Conservation (phyloP, 2,113 vertebrate species). For the Hippolais icterina region DNA sequence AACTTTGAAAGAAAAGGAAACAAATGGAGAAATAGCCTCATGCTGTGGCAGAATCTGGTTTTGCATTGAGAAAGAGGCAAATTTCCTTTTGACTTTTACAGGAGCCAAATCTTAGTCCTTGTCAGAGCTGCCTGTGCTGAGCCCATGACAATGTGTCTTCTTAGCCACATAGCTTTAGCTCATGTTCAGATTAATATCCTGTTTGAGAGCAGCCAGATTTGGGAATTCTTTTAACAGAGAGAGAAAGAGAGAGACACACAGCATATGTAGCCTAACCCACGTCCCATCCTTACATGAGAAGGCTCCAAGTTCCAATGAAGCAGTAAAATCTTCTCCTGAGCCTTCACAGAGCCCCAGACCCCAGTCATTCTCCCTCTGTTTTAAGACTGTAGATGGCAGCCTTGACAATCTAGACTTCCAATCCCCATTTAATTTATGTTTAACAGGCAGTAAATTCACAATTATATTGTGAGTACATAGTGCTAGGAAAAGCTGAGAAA, state of each 20-base stretch:
- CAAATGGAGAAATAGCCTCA: constrained; percentile 32
- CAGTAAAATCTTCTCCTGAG: not conserved
- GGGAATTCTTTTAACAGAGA: not conserved
- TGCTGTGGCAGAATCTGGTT: constrained; percentile 26
- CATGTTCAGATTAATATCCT: rapidly evolving
- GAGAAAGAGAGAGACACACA: not conserved
- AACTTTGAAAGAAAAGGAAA: not conserved
- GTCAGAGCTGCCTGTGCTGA: not conserved
- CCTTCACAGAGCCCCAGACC: not conserved
- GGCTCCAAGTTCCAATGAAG: not conserved
- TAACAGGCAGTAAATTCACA: not conserved
- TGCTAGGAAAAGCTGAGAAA: not conserved
- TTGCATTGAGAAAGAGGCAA: not conserved
- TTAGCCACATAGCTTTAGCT: rapidly evolving
- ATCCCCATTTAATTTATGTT: not conserved
- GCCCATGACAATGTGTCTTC: not conserved
- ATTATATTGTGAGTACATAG: not conserved
- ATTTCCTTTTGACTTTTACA: not conserved
- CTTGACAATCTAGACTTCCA: not conserved
- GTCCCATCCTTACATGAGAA: not conserved
- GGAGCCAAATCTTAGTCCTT: not conserved
- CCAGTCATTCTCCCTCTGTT: not conserved
- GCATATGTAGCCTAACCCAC: not conserved
- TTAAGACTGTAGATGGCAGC: not conserved
- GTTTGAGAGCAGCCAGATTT: not conserved